Conservation (phyloP, 2,888 invertebrate genomes). For the Eurois occulta region DNA sequence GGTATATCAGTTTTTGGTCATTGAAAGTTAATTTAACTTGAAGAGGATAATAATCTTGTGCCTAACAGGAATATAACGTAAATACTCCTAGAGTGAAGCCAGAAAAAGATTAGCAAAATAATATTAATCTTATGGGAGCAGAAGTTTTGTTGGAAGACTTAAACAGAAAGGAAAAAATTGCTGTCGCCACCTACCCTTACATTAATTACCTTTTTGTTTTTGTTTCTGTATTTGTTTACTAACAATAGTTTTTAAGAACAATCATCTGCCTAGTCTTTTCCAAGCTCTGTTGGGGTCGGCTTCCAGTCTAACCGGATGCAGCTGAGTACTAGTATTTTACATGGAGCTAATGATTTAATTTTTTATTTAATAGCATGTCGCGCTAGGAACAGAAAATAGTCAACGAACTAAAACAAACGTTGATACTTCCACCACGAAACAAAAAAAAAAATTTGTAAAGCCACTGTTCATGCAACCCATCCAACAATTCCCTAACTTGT, state of each 20-base stretch:
- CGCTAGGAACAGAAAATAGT: not conserved
- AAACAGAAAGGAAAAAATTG: not conserved
- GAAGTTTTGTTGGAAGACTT: not conserved
- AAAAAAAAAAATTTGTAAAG: not conserved
- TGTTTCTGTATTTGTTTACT: no score
- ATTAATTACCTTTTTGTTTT: no score
- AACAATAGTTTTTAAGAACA: no score
- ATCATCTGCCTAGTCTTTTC: no score
- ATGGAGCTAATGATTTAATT: no score
- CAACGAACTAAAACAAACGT: not conserved
- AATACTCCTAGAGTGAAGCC: not conserved
- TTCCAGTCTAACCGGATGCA: no score
- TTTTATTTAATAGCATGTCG: no score
- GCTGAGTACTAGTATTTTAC: no score
- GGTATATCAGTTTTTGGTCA: not conserved
- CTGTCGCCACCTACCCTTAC: no score
- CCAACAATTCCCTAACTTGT: conserved; percentile 32
- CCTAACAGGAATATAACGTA: not conserved
- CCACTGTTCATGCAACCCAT: not conserved
- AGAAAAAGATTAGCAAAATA: not conserved
- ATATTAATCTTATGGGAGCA: not conserved
- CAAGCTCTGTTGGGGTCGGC: no score
- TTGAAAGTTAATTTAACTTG: not conserved
- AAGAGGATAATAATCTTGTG: not conserved
- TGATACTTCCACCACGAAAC: not conserved